Percentiles rank a stretch among this genome's conserved stretches.
Conservation (phyloP, 2,797 vertebrate genomes). For the Cyprinella venusta region DNA sequence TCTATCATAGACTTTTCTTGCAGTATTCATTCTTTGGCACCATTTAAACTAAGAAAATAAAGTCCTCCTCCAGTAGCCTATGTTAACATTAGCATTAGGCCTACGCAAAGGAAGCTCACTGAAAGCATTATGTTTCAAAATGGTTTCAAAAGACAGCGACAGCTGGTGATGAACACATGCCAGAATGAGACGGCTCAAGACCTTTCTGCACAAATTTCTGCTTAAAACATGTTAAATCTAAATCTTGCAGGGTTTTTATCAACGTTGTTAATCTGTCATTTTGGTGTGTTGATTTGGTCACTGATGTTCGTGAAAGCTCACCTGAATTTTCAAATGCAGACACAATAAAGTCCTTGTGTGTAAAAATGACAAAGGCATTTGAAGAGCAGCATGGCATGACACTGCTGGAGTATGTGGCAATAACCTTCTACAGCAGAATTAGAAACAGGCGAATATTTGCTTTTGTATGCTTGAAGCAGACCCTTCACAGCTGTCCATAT, state of each 20-base stretch:
- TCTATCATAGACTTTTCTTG: neutral
- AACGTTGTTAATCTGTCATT: neutral
- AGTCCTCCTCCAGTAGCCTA: neutral
- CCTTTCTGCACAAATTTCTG: constrained; percentile 5
- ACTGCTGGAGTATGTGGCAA: neutral
- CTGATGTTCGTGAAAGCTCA: neutral
- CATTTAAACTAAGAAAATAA: constrained; percentile 1
- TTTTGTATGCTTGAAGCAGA: constrained; percentile 9
- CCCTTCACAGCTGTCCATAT: constrained; percentile 45
- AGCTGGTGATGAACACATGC: constrained; percentile 15
- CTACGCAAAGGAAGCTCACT: neutral
- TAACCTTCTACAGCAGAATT: neutral
- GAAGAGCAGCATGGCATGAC: neutral
- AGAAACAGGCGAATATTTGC: constrained; percentile 1
- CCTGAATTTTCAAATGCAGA: neutral
- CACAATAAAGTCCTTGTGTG: neutral
- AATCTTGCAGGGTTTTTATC: constrained; percentile 1
- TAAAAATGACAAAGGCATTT: constrained; percentile 4
- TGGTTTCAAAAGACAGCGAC: constrained; percentile 35
- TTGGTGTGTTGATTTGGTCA: neutral
- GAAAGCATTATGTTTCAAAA: constrained; percentile 24
- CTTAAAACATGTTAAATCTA: neutral
- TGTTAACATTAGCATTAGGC: constrained; percentile 24
- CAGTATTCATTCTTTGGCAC: neutral
- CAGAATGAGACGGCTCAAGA: constrained; percentile 23